Base-by-base conservation (phyloP, 1,140 invertebrate genomes). In the Odontomachus brunneus region DNA sequence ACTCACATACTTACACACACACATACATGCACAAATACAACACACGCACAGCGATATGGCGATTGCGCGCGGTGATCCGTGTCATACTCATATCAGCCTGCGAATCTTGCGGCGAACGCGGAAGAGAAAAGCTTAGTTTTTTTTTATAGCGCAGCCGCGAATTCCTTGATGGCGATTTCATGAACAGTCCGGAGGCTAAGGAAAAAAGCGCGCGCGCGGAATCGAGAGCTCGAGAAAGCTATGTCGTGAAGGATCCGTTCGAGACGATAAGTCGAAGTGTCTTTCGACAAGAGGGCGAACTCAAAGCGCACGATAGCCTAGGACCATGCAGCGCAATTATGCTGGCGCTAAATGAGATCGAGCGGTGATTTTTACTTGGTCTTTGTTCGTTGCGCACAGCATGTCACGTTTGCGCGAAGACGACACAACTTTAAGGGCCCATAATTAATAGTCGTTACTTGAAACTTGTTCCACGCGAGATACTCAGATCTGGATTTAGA, bases 81-180 rank as follows among this genome's bases (percentile, higher is more conserved):
- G 60, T 53, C 74, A 57, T 59, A 71, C 71, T 80, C 75, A 80
- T 71, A 80, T 80, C 65, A 80, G 71, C 59, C 53, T 19, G 38
- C 66, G 33, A 69, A 48, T 3, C 29, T 55, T 14, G 44, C 19
- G 44, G 19, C 53, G 26, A 66, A 33, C 9, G 14, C n/a, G 44
- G 19, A 55, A 63, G 15, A 33, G 29, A 33, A 5, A 33, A 2
- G 9, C 4, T 44, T 44, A 44, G 1, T 7, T 44, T 44, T 44
- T 7, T 44, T 44, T 44, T 44, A 11, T 44, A 11, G 1, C 38
- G 38, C 38, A 44, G 4, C 9, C 38, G 38, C 38, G 38, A 44
- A 44, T 44, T 11, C 38, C 38, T 44, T 44, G 38, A 44, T 7
- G 29, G 29, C 29, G 29, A 53, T 76, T 76, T 53, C 48, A 11